Percentiles rank a stretch among this genome's conserved stretches.
Evolutionary conservation across 2,113 vertebrate species (phyloP).

Genomic region (Calypte anna): DNA sequence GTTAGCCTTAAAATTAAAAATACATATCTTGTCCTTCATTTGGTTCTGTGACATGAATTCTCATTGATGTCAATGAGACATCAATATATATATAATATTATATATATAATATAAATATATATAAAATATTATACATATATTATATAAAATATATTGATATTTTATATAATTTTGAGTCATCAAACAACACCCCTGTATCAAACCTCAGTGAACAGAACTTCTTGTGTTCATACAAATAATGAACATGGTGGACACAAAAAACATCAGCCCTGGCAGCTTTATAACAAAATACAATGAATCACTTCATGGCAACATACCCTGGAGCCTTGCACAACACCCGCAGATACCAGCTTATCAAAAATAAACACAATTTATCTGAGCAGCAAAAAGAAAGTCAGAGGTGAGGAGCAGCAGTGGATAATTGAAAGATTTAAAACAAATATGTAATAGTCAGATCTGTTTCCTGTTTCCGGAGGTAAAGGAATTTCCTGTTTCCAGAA

Average conservation of each 20-base stretch:
- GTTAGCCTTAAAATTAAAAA: not conserved
- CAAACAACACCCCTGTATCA: not conserved
- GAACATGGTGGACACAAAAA: not conserved
- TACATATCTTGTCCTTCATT: not conserved
- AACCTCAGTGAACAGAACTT: not conserved
- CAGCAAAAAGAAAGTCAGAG: not conserved
- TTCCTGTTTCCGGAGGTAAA: slow-evolving; percentile 52
- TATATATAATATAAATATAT: no score
- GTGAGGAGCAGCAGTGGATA: not conserved
- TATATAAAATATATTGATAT: no score
- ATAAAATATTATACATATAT: no score
- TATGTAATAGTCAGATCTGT: not conserved
- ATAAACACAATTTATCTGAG: not conserved
- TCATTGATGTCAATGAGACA: not conserved
- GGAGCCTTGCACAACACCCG: not conserved
- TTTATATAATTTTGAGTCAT: not conserved
- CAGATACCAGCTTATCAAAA: not conserved
- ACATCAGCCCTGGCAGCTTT: not conserved
- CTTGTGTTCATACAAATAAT: not conserved
- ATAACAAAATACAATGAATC: not conserved
- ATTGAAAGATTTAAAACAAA: slow-evolving; percentile 28
- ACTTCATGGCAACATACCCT: not conserved
- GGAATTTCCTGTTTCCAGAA: slow-evolving; percentile 62
- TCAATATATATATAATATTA: no score
- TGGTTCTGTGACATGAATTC: not conserved